These are phyloP conservation scores for Porites lobata DNA, from an alignment of 92 coral and sea anemone genomes.

Conservation along the genomic window DNA sequence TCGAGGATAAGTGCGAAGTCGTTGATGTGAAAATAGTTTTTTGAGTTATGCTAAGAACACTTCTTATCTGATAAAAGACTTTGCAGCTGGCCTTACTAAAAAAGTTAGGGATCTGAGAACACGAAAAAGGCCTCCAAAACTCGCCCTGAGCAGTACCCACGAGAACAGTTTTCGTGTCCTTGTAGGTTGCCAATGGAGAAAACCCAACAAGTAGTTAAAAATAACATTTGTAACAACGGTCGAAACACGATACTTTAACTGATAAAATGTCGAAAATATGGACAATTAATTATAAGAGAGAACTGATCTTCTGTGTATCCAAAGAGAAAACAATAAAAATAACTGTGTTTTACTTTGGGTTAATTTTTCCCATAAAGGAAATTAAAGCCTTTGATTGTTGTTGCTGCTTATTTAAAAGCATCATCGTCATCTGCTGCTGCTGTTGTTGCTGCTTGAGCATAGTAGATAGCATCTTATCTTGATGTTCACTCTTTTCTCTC, in stretches of 20 bases:
- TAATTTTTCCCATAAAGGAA: constrained; percentile 25
- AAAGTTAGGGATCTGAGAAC: constrained; percentile 10
- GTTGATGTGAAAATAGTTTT: constrained; percentile 8
- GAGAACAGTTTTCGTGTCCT: no score
- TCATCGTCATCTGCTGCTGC: constrained; percentile 52
- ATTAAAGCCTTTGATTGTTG: constrained; percentile 14
- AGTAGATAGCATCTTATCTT: constrained; percentile 32
- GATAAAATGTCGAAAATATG: background rate
- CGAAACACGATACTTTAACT: no score
- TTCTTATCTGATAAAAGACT: constrained; percentile 9
- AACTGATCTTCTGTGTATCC: background rate
- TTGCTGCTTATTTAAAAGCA: constrained; percentile 44
- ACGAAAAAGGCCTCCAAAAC: constrained; percentile 15
- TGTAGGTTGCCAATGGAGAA: no score
- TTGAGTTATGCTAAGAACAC: constrained; percentile 16
- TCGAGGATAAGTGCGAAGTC: background rate
- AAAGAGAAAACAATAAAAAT: background rate
- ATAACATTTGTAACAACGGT: no score
- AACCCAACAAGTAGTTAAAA: no score
- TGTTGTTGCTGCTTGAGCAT: constrained; percentile 56
- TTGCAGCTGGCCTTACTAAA: constrained; percentile 19
- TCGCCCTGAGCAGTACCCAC: background rate
- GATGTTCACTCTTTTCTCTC: constrained; percentile 58
- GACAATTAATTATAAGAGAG: no score
- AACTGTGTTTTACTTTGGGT: constrained; percentile 35